A percentile compares a stretch with the other conserved stretches of the same genome.
These are phyloP conservation scores for Tenthredo amoena DNA, from an alignment of 2,888 invertebrate species.

Conservation along the genomic window DNA sequence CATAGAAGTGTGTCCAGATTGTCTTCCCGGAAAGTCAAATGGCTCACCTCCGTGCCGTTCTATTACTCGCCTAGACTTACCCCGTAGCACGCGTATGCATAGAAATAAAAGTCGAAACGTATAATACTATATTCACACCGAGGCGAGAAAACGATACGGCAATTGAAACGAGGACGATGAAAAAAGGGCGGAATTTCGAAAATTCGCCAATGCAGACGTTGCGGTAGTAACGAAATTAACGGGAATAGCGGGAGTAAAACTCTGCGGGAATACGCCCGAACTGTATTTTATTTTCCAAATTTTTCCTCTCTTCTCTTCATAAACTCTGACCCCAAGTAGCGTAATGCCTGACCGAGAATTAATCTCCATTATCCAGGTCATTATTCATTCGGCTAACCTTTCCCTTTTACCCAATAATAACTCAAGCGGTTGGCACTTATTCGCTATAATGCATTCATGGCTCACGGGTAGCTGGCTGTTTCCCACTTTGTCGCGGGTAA, in stretches of 20 bases:
- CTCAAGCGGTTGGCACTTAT: slow-evolving; percentile 59
- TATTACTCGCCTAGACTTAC: not conserved
- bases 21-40: slow-evolving; percentile 23
- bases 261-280: not conserved
- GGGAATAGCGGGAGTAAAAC: not conserved
- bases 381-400: slow-evolving; percentile 54
- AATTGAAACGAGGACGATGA: not conserved
- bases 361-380: slow-evolving; percentile 46
- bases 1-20: slow-evolving; percentile 21
- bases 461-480: slow-evolving; percentile 55
- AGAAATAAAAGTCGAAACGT: too few relatives aligned
- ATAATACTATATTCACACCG: too few relatives aligned
- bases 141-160: too few relatives aligned
- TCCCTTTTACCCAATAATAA: slow-evolving; percentile 56
- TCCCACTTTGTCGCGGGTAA: slow-evolving; percentile 57
- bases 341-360: slow-evolving; percentile 38
- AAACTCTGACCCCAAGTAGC: slow-evolving; percentile 11
- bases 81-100: too few relatives aligned
- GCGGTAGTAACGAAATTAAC: too few relatives aligned
- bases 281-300: not conserved
- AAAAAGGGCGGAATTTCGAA: not conserved
- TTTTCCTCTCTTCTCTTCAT: slow-evolving; percentile 11
- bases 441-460: slow-evolving; percentile 60
- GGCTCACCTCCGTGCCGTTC: not conserved
- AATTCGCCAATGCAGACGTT: not conserved